Conservation (phyloP, 2,888 invertebrate genomes). For the Xestia c-nigrum region DNA sequence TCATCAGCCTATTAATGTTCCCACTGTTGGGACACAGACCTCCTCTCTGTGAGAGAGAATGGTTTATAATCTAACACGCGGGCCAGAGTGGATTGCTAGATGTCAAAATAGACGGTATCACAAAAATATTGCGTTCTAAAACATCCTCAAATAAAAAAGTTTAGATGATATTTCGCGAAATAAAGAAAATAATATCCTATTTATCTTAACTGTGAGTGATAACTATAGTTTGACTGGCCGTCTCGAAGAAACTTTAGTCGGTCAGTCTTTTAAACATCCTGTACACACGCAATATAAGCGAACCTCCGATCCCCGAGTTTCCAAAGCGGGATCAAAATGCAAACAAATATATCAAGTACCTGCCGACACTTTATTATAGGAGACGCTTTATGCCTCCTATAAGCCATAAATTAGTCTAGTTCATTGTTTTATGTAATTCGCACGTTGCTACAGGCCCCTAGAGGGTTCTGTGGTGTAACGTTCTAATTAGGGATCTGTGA, state of each 20-base stretch:
- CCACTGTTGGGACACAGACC: too few species aligned
- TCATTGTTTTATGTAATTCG: conserved; percentile 65
- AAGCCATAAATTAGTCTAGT: conserved; percentile 66
- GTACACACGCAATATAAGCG: conserved; percentile 22
- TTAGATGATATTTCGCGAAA: neutral
- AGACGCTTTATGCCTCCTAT: conserved; percentile 60
- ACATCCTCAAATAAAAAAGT: neutral
- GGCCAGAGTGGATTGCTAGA: too few species aligned
- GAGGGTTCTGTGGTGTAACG: conserved; percentile 45
- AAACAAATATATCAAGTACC: conserved; percentile 65
- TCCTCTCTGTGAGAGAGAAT: too few species aligned
- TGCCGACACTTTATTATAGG: conserved; percentile 60
- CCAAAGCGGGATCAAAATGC: conserved; percentile 65
- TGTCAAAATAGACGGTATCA: too few species aligned
- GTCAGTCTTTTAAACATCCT: neutral
- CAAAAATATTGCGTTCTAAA: neutral
- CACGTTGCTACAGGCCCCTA: conserved; percentile 19
- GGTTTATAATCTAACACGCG: too few species aligned
- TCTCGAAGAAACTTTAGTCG: neutral
- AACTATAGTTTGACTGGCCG: neutral
- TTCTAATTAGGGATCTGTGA: conserved; percentile 61
- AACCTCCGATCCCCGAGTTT: conserved; percentile 56
- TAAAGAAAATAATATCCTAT: neutral
- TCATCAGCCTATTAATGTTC: too few species aligned
- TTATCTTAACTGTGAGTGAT: neutral